These are phyloP conservation scores for Antennarius striatus DNA, from an alignment of 2,113 vertebrate genomes.

Conservation along the genomic window DNA sequence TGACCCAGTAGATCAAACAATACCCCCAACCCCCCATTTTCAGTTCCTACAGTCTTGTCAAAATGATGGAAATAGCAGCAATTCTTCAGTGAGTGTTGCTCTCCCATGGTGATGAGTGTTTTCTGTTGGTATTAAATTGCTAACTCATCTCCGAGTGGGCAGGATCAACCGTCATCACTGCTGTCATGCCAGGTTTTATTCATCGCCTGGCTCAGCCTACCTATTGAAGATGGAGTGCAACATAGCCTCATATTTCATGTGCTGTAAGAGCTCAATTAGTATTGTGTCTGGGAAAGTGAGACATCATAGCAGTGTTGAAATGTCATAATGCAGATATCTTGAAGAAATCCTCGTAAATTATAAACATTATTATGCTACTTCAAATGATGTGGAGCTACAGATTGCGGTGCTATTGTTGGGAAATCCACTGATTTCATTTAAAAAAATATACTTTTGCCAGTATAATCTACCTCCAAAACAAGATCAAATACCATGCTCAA, in stretches of 20 bases:
- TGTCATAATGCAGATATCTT: neutral
- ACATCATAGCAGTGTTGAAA: neutral
- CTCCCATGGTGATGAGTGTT: conserved; percentile 70
- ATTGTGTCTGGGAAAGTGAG: neutral
- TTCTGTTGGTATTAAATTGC: conserved; percentile 67
- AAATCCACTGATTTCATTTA: no score
- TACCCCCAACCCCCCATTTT: no score
- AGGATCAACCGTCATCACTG: conserved; percentile 67
- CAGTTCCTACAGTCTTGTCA: conserved; percentile 55
- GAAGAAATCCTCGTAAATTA: no score
- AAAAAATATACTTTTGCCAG: no score
- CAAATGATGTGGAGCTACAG: no score
- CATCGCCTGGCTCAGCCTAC: conserved; percentile 55
- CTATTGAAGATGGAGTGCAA: conserved; percentile 57
- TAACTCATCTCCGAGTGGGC: conserved; percentile 67
- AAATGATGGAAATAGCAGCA: conserved; percentile 64
- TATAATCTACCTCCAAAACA: no score
- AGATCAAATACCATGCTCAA: no score
- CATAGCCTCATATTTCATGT: conserved; percentile 53
- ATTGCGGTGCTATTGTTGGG: no score
- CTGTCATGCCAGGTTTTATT: conserved; percentile 68
- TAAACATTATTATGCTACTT: no score
- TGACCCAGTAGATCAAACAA: neutral
- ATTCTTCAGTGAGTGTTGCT: conserved; percentile 60
- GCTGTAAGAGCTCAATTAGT: conserved; percentile 48